These are phyloP conservation scores for Rotaria socialis DNA, from an alignment of 2,888 invertebrate genomes.

Conservation along the genomic window DNA sequence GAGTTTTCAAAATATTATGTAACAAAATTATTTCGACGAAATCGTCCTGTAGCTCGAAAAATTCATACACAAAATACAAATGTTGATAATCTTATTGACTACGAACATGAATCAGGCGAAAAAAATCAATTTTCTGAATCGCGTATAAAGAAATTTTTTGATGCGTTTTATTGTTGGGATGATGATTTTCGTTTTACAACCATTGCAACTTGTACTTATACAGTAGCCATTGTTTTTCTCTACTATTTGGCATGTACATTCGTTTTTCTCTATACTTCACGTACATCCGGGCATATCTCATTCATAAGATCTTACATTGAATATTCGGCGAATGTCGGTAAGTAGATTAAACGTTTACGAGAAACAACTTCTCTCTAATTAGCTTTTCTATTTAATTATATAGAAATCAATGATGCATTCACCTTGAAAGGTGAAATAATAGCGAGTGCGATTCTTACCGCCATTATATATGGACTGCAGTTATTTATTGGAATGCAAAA, in stretches of 20 bases:
- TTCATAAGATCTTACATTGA: too few relatives aligned
- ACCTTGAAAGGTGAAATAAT: background rate
- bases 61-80: background rate
- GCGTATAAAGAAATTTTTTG: background rate
- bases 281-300: too few relatives aligned
- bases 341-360: too few relatives aligned
- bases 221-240: background rate
- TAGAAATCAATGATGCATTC: background rate
- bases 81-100: background rate
- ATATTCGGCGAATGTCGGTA: too few relatives aligned
- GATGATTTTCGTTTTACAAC: conserved; percentile 1
- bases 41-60: background rate
- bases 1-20: conserved; percentile 21
- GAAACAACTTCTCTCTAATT: background rate
- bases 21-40: conserved; percentile 28
- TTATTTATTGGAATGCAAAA: conserved; percentile 41
- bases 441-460: background rate
- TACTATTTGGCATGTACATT: conserved; percentile 24
- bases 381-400: too few relatives aligned
- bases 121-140: background rate
- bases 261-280: too few relatives aligned
- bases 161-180: too few relatives aligned
- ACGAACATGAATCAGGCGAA: background rate
- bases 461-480: conserved; percentile 34
- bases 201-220: background rate